Base-by-base conservation (phyloP, 1,140 invertebrate species). In the Antheraea mylitta region DNA sequence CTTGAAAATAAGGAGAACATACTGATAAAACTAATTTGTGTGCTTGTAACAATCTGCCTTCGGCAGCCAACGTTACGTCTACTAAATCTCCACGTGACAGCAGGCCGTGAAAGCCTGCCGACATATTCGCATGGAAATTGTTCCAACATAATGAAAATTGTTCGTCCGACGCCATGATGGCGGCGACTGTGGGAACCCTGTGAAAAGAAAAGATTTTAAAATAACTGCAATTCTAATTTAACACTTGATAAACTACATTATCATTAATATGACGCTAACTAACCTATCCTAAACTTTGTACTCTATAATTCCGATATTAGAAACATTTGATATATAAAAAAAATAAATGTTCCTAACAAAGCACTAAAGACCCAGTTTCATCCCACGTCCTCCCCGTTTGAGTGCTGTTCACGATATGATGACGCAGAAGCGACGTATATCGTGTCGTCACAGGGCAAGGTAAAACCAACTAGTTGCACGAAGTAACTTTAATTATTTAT, bases 1-100 rank as follows among this genome's bases (percentile, higher is more conserved):
- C 95, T 92, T 96, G 95, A 86, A 98, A 97, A 91, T 96, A 97
- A 58, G 96, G 95, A 87, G 96, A 97, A 92, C 97, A 97, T 73
- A 97, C 96, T 72, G 96, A 97, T 72, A 98, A 91, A 80, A 97
- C 95, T 85, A 97, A 90, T 89, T 96, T 96, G 90, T 97, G 96
- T 74, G 96, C 96, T 89, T 96, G 95, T 64, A 97, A 89, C 82
- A 95, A 94, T 75, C 95, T 94, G 73, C 96, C 96, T 87, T 96
- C 96, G 78, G 96, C 96, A 71, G 96, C 96, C 76, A 97, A 88
- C 11, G 96, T 97, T 74, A 97, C 96, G 85, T 97, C 96, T 72
- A 97, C 96, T 79, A 97, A 92, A 82, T 96, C 95, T 78, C 96
- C 95, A 84, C 95, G 95, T 79, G 95, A 95, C 80, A 96, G 88